Percentiles rank a stretch among this genome's conserved stretches.
phyloP scores from a whole-genome alignment of 2,797 vertebrate genomes.

The Epinephelus awoara region DNA sequence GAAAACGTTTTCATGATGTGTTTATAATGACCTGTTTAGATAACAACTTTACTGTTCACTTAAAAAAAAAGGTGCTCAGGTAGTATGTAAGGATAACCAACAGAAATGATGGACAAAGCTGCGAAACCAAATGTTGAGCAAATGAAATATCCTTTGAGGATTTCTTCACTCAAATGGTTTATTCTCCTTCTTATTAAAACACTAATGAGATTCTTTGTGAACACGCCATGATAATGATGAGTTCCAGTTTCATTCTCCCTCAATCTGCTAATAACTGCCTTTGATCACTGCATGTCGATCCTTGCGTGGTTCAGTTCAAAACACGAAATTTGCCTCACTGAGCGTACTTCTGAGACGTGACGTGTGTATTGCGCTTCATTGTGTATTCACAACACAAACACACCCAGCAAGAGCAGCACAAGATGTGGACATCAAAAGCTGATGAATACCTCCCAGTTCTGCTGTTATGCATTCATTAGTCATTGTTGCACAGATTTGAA shows the following conservation, averaged over 20 bases:
- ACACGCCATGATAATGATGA: conserved; percentile 16
- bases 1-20: neutral
- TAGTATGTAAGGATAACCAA: neutral
- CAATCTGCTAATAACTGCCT: conserved; percentile 26
- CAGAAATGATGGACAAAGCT: neutral
- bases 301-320: neutral
- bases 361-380: conserved; percentile 11
- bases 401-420: conserved; percentile 1
- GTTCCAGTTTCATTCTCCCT: conserved; percentile 16
- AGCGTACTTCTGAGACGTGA: neutral
- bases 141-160: neutral
- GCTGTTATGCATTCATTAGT: conserved; percentile 36
- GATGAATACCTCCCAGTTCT: conserved; percentile 32
- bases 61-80: neutral
- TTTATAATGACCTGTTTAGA: neutral
- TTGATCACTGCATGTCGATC: conserved; percentile 35
- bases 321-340: conserved; percentile 3
- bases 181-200: conserved; percentile 13
- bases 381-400: neutral
- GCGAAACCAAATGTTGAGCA: neutral
- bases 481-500: conserved; percentile 45
- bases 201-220: conserved; percentile 41
- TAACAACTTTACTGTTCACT: neutral
- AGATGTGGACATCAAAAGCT: conserved; percentile 33
- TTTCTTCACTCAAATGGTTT: neutral